Evolutionary conservation across 2,888 invertebrate genomes (phyloP).

Genomic region (Drosophila differens): DNA sequence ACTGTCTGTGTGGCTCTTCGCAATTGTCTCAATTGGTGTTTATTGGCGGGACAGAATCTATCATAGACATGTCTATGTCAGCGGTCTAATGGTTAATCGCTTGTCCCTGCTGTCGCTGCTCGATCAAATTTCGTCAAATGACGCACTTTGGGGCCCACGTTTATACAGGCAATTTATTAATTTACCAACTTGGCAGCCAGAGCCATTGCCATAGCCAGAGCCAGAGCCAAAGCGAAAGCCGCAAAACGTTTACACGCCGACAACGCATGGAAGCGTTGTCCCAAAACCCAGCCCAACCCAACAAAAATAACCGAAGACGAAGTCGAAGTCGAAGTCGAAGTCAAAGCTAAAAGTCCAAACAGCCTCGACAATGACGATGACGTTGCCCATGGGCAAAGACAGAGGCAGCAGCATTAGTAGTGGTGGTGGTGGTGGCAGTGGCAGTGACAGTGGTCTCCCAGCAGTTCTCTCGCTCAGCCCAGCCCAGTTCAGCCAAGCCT

Average conservation of each 20-base stretch:
- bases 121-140: constrained; percentile 71
- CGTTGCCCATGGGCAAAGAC: constrained; percentile 33
- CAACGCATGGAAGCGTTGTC: constrained; percentile 19
- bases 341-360: constrained; percentile 41
- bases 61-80: constrained; percentile 57
- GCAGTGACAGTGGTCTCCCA: neutral
- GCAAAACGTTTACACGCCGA: constrained; percentile 73
- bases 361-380: constrained; percentile 53
- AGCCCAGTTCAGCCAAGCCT: constrained; percentile 1
- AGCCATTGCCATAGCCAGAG: constrained; percentile 28
- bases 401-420: neutral
- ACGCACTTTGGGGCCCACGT: constrained; percentile 58
- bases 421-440: neutral
- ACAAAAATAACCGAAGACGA: neutral
- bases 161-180: constrained; percentile 79
- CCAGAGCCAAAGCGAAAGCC: constrained; percentile 31
- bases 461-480: constrained; percentile 5
- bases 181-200: constrained; percentile 63
- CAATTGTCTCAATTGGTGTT: neutral
- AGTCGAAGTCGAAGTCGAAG: constrained; percentile 24
- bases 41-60: constrained; percentile 50
- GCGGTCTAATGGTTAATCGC: constrained; percentile 48
- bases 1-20: neutral
- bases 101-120: constrained; percentile 45
- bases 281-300: neutral